These are phyloP conservation scores for Semaprochilodus insignis DNA, from an alignment of 2,797 vertebrate species.

Conservation along the genomic window DNA sequence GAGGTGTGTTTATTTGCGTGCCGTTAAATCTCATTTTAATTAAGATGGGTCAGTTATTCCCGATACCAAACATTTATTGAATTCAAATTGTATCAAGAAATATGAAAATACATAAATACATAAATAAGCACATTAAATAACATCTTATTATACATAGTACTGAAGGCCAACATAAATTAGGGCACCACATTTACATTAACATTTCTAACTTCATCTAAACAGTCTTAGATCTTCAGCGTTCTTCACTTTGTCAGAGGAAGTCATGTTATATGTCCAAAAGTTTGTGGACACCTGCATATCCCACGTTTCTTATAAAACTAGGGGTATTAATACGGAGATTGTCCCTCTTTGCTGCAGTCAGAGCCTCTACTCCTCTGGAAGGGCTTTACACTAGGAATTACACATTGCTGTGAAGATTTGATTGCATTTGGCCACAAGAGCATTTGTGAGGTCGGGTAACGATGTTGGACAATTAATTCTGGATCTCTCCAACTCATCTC, in stretches of 20 bases:
- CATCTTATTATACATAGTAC: not conserved
- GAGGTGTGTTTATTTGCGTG: not conserved
- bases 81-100: not conserved
- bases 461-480: not conserved
- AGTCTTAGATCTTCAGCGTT: not conserved
- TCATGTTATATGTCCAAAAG: not conserved
- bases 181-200: not conserved
- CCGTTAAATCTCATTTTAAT: not conserved
- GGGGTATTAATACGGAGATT: no score
- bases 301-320: not conserved
- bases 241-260: not conserved
- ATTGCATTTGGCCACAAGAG: not conserved
- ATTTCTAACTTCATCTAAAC: not conserved
- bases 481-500: no score
- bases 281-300: not conserved
- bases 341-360: not conserved
- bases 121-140: conserved; percentile 17
- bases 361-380: not conserved
- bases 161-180: conserved; percentile 8
- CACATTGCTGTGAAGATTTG: not conserved
- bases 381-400: not conserved
- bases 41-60: not conserved
- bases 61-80: not conserved
- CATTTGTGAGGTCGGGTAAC: not conserved
- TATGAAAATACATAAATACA: conserved; percentile 30